Conservation (phyloP, 1,140 invertebrate genomes). For the Drosophila eugracilis region DNA sequence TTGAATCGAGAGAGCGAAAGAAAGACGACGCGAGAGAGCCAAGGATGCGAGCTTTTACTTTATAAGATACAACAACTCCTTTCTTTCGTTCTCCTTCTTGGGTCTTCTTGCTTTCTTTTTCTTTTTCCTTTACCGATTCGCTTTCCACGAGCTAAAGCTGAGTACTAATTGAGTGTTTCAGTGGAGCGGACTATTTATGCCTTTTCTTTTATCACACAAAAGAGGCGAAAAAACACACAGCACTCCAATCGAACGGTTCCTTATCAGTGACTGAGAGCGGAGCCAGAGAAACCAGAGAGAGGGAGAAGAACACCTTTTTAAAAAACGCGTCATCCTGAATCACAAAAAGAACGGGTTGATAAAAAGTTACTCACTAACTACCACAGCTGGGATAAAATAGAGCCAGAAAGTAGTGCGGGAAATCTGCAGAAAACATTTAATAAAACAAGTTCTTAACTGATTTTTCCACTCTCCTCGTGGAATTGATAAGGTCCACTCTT, state of each 20-base stretch:
- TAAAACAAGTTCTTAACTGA: background rate
- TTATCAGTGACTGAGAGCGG: conserved; percentile 33
- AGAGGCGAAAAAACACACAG: conserved; percentile 12
- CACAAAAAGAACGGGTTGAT: background rate
- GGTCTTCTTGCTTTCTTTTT: background rate
- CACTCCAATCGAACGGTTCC: conserved; percentile 23
- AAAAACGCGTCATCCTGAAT: conserved; percentile 23
- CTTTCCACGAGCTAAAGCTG: conserved; percentile 40
- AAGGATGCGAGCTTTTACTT: conserved; percentile 31
- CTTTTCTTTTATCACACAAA: conserved; percentile 70
- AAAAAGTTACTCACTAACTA: background rate
- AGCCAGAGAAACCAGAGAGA: background rate
- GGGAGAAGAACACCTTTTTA: conserved; percentile 16
- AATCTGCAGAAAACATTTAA: background rate
- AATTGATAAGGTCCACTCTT: background rate
- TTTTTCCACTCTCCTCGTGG: no score
- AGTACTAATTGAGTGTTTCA: conserved; percentile 54
- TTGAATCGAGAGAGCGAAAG: conserved; percentile 13
- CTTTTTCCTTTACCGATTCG: conserved; percentile 23
- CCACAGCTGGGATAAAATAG: no score
- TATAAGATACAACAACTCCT: conserved; percentile 4
- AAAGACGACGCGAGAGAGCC: conserved; percentile 6
- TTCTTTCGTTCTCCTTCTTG: conserved; percentile 8
- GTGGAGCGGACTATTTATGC: conserved; percentile 69
- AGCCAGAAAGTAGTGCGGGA: background rate